Percentiles rank a stretch among this genome's conserved stretches.
These are phyloP conservation scores for Leptodactylus fuscus DNA, from an alignment of 2,113 vertebrate genomes.

Conservation along the genomic window DNA sequence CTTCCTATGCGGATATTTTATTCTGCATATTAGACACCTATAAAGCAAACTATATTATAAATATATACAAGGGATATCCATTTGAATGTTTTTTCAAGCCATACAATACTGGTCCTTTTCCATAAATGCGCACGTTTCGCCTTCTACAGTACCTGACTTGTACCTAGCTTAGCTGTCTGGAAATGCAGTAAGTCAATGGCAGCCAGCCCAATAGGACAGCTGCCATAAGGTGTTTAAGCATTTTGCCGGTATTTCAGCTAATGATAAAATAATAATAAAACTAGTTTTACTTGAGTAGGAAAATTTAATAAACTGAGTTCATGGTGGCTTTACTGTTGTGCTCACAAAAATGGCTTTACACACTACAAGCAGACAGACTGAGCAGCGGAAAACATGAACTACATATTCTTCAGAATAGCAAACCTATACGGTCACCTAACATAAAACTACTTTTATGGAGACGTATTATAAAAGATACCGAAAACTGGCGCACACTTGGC, in stretches of 20 bases:
- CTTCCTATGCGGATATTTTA: not conserved
- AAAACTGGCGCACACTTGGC: too few relatives aligned
- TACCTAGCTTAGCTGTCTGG: slow-evolving; percentile 30
- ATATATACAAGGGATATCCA: slow-evolving; percentile 23
- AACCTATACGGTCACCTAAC: too few relatives aligned
- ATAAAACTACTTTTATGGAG: too few relatives aligned
- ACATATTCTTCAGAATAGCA: not conserved
- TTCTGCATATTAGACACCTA: not conserved
- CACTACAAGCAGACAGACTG: not conserved
- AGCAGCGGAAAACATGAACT: not conserved
- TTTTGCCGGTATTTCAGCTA: slow-evolving; percentile 29
- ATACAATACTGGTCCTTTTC: slow-evolving; percentile 3
- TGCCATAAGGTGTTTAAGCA: slow-evolving; percentile 23
- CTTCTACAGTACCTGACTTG: slow-evolving; percentile 20
- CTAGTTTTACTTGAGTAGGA: slow-evolving; percentile 27
- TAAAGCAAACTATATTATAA: slow-evolving; percentile 3
- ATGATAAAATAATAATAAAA: slow-evolving; percentile 29
- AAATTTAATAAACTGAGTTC: slow-evolving; percentile 32
- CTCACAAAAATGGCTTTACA: not conserved
- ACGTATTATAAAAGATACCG: too few relatives aligned
- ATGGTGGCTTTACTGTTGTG: slow-evolving; percentile 17
- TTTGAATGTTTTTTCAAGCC: not conserved
- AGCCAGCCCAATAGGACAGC: slow-evolving; percentile 24
- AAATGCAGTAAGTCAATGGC: slow-evolving; percentile 16
- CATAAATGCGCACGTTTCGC: slow-evolving; percentile 5